phyloP scores from a whole-genome alignment of 1,140 invertebrate species.

The Arctopsyche grandis region DNA sequence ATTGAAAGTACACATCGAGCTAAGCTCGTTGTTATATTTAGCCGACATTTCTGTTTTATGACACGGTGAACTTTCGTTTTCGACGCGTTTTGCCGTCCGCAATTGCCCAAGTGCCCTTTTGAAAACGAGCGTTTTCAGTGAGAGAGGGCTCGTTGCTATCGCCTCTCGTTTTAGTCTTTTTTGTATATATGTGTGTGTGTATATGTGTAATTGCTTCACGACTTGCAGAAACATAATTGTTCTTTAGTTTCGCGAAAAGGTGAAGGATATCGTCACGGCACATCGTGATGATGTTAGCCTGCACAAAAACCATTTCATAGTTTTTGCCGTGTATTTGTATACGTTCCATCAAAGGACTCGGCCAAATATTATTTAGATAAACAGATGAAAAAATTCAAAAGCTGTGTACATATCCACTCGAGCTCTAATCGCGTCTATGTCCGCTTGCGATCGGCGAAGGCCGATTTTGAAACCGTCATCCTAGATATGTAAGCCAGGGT shows the following conservation, averaged over 20 bases:
- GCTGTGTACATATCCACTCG: background rate
- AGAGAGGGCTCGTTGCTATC: constrained; percentile 14
- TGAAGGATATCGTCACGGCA: constrained; percentile 24
- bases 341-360: background rate
- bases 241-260: constrained; percentile 19
- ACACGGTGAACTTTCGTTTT: constrained; percentile 36
- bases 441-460: background rate
- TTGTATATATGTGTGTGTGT: background rate
- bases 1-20: background rate
- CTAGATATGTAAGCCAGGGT: background rate
- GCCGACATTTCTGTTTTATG: constrained; percentile 20
- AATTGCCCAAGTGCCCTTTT: constrained; percentile 32
- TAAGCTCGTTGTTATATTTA: constrained; percentile 12
- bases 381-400: background rate
- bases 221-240: background rate
- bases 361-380: background rate
- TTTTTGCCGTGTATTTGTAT: background rate
- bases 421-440: background rate
- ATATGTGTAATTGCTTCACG: background rate
- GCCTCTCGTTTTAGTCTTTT: background rate
- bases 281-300: background rate
- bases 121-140: constrained; percentile 19
- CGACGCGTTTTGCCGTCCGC: constrained; percentile 1
- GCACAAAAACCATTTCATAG: background rate
- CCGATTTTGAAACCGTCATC: constrained; percentile 2